Conservation (phyloP, 2,888 invertebrate species). For the Thecocarcelia acutangulata region DNA sequence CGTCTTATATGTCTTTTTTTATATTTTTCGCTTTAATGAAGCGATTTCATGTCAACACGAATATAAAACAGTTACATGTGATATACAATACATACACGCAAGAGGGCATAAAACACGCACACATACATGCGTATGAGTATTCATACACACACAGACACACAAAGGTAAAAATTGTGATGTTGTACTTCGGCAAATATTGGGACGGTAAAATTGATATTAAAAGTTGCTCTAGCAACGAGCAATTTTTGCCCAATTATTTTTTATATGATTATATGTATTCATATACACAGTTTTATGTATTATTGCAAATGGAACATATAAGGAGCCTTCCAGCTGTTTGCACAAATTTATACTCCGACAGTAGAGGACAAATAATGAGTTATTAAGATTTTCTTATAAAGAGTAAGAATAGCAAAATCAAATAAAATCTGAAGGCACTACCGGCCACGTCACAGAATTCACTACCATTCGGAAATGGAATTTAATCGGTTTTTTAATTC, state of each 20-base stretch:
- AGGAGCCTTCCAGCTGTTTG: not conserved
- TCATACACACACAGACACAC: not conserved
- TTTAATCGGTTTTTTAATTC: too few species aligned
- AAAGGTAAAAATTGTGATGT: constrained; percentile 8
- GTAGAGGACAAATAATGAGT: too few species aligned
- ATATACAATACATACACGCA: too few species aligned
- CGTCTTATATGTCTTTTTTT: not conserved
- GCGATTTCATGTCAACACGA: constrained; percentile 15
- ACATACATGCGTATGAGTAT: not conserved
- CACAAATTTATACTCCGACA: not conserved
- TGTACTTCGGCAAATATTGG: constrained; percentile 24
- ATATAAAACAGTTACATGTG: not conserved
- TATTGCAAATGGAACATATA: not conserved
- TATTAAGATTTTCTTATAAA: too few species aligned
- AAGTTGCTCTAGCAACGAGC: constrained; percentile 25
- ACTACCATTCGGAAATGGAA: too few species aligned
- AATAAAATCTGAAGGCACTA: too few species aligned
- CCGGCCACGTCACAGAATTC: too few species aligned
- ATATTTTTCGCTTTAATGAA: constrained; percentile 6
- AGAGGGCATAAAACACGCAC: not conserved
- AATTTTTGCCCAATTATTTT: constrained; percentile 24
- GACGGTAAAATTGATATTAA: constrained; percentile 38
- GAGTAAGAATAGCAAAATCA: too few species aligned
- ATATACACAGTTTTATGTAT: too few species aligned
- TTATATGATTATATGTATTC: too few species aligned